Evolutionary conservation across 2,797 vertebrate genomes (phyloP).

Genomic region (Otolemur crassicaudatus): DNA sequence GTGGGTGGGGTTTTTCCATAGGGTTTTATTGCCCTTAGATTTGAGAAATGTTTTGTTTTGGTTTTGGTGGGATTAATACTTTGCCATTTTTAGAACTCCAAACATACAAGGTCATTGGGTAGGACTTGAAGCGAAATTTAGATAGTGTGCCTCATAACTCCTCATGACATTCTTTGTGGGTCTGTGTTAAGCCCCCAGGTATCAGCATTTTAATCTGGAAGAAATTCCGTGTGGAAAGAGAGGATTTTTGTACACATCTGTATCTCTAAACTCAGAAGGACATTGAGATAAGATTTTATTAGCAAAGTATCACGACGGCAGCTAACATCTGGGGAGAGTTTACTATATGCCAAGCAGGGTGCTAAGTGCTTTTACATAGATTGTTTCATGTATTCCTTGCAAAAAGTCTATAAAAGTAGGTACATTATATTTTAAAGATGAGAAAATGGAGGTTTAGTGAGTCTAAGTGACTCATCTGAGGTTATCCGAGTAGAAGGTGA

Average conservation of each 20-base stretch:
- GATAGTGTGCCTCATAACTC: neutral
- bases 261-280: neutral
- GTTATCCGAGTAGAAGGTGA: neutral
- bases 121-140: neutral
- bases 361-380: neutral
- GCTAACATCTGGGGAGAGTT: neutral
- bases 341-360: fast-evolving
- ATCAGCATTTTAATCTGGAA: neutral
- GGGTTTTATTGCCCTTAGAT: neutral
- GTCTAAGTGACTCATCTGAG: neutral
- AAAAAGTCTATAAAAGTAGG: neutral
- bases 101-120: neutral
- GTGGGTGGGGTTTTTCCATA: neutral
- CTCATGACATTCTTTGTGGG: neutral
- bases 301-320: neutral
- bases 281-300: neutral
- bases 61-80: neutral
- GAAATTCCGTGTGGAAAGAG: neutral
- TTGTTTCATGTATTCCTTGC: neutral
- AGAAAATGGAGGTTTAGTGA: neutral
- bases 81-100: neutral
- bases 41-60: constrained; percentile 24
- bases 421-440: neutral
- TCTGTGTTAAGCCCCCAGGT: neutral
- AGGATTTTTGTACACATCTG: neutral